Percentiles rank a stretch among this genome's conserved stretches.
phyloP scores from a whole-genome alignment of 2,797 vertebrate species.

The Dromococcyx pavoninus region DNA sequence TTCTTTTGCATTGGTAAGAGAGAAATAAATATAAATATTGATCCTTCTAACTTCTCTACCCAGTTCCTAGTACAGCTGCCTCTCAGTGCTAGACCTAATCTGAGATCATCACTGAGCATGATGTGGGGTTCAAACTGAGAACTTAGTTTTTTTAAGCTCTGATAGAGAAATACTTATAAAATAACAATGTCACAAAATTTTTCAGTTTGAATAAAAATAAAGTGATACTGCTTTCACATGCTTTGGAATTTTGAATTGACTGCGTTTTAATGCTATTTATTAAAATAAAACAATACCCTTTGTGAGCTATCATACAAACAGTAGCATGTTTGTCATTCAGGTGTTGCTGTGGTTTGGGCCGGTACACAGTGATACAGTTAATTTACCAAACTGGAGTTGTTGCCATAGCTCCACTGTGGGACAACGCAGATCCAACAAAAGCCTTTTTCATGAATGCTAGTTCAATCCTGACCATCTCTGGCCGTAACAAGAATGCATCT shows the following conservation, averaged over 20 bases:
- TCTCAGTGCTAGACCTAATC: background rate
- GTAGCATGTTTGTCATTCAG: conserved; percentile 65
- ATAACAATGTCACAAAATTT: background rate
- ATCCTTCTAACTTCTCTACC: background rate
- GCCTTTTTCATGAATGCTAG: conserved; percentile 63
- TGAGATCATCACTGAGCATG: background rate
- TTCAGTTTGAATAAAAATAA: background rate
- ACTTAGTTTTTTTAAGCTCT: background rate
- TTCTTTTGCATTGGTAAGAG: background rate
- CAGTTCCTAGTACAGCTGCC: background rate
- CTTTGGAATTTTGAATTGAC: background rate
- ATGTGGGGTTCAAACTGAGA: background rate
- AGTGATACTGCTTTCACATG: background rate
- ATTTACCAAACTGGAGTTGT: conserved; percentile 70
- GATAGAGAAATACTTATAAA: background rate
- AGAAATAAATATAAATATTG: background rate
- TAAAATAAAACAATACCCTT: background rate
- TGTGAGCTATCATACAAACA: conserved; percentile 19
- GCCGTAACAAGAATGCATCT: conserved; percentile 30
- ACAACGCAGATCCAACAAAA: conserved; percentile 76
- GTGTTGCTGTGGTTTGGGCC: conserved; percentile 56
- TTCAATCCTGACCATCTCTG: conserved; percentile 53
- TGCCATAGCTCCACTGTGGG: conserved; percentile 73
- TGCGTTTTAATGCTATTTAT: background rate
- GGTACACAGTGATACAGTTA: conserved; percentile 68